A percentile compares a stretch with the other conserved stretches of the same genome.
Conservation (phyloP, 2,113 vertebrate species). For the Oriolus oriolus region DNA sequence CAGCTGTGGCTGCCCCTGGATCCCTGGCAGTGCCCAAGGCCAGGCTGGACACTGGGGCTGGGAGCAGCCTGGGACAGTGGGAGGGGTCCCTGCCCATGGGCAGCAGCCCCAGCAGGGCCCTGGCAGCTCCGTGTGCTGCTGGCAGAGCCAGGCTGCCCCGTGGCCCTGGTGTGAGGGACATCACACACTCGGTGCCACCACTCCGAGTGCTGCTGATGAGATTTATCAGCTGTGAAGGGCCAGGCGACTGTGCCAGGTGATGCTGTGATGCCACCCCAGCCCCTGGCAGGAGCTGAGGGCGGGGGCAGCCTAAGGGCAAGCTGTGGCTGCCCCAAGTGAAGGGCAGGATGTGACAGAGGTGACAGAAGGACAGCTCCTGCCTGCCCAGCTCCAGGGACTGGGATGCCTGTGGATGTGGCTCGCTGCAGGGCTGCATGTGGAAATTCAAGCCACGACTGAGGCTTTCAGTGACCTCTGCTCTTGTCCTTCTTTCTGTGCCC, state of each 20-base stretch:
- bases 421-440: background rate
- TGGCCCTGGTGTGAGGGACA: rapidly evolving
- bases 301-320: background rate
- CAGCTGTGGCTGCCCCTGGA: background rate
- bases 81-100: background rate
- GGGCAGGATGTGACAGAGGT: background rate
- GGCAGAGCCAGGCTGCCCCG: rapidly evolving
- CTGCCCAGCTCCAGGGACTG: background rate
- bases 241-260: background rate
- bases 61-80: background rate
- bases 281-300: background rate
- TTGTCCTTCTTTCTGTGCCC: background rate
- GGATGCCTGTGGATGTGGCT: background rate
- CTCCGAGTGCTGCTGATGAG: rapidly evolving
- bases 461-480: background rate
- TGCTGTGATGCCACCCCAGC: rapidly evolving
- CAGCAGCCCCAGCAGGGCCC: background rate
- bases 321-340: background rate
- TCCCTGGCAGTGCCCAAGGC: background rate
- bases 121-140: background rate
- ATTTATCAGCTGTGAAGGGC: too few species aligned
- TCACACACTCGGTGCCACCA: rapidly evolving
- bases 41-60: background rate
- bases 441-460: background rate
- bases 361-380: background rate